phyloP scores from a whole-genome alignment of 2,797 vertebrate species.

The Caiman crocodilus region DNA sequence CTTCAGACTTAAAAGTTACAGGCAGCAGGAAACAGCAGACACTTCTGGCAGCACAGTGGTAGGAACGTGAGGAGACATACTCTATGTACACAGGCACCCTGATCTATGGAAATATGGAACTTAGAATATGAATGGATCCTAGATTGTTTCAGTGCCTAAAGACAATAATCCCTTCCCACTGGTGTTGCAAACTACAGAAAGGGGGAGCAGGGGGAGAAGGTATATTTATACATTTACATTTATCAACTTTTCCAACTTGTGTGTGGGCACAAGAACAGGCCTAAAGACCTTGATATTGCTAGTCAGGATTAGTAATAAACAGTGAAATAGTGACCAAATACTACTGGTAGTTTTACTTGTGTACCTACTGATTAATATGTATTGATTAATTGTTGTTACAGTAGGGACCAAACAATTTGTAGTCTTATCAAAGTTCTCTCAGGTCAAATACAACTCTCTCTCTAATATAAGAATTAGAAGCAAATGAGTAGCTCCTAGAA shows the following conservation, averaged over 20 bases:
- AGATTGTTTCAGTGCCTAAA: neutral
- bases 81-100: neutral
- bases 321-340: neutral
- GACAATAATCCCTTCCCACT: neutral
- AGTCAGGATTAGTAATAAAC: neutral
- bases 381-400: neutral
- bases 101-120: neutral
- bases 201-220: neutral
- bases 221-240: neutral
- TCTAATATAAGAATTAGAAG: neutral
- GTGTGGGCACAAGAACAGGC: neutral
- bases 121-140: neutral
- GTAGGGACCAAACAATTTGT: neutral
- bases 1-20: neutral
- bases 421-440: neutral
- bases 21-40: neutral
- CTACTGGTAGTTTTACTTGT: neutral
- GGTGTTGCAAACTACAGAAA: rapidly evolving
- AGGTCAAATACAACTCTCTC: neutral
- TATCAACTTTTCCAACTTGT: neutral
- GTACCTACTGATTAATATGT: neutral
- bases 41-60: neutral
- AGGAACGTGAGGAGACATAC: neutral
- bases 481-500: neutral
- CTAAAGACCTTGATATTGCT: neutral